phyloP scores from a whole-genome alignment of 2,888 invertebrate species.

The Bugula neritina region DNA sequence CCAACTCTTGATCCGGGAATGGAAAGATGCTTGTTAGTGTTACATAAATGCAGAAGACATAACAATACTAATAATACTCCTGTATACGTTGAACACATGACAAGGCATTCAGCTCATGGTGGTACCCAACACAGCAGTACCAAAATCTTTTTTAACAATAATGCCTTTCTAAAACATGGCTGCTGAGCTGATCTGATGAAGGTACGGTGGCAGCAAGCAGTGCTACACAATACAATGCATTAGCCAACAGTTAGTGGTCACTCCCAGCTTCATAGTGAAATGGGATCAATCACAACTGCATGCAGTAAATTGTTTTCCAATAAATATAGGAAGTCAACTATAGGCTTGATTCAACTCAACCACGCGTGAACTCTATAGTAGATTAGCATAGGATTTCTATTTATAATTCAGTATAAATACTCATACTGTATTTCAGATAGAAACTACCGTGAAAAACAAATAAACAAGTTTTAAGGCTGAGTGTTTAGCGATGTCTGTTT shows the following conservation, averaged over 20 bases:
- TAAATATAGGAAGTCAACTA: conserved; percentile 10
- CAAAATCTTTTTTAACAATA: background rate
- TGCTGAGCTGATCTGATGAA: too few relatives aligned
- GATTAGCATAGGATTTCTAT: too few relatives aligned
- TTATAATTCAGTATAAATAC: too few relatives aligned
- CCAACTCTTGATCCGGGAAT: background rate
- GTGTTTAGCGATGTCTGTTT: too few relatives aligned
- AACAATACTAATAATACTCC: background rate
- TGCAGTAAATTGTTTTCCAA: background rate
- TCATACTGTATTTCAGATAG: too few relatives aligned
- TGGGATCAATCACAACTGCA: background rate
- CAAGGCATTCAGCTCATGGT: background rate
- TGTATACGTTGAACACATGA: background rate
- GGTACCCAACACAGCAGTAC: too few relatives aligned
- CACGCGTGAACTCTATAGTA: background rate
- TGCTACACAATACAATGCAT: background rate
- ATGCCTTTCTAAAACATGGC: background rate
- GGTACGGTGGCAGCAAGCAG: background rate
- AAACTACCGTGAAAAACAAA: too few relatives aligned
- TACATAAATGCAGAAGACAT: too few relatives aligned
- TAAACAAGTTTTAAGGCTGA: too few relatives aligned
- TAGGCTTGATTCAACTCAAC: conserved; percentile 9
- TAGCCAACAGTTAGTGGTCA: background rate
- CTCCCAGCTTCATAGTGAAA: background rate
- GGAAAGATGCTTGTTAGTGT: too few relatives aligned